A percentile compares a stretch with the other conserved stretches of the same genome.
phyloP scores from a whole-genome alignment of 1,140 invertebrate genomes.

The Brevipalpus yothersi region DNA sequence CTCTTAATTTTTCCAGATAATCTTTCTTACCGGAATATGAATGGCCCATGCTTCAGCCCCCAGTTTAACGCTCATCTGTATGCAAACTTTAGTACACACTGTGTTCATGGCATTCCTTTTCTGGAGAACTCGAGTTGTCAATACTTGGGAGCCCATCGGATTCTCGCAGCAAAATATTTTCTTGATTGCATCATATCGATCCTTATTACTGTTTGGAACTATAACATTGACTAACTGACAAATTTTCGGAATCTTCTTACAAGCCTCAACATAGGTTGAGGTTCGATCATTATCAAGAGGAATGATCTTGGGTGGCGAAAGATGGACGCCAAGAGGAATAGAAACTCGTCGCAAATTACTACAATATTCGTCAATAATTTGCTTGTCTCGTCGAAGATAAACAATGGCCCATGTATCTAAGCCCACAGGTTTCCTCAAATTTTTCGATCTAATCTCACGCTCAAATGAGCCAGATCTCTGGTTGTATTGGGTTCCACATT shows the following conservation, averaged over 20 bases:
- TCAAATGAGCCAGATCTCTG: slow-evolving; percentile 9
- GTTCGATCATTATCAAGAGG: background rate
- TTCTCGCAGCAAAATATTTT: slow-evolving; percentile 50
- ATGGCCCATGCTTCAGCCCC: slow-evolving; percentile 31
- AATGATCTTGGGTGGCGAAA: slow-evolving; percentile 13
- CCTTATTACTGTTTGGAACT: slow-evolving; percentile 18
- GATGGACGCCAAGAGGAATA: slow-evolving; percentile 20
- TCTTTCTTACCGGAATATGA: slow-evolving; percentile 19
- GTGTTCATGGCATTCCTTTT: slow-evolving; percentile 28
- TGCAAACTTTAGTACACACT: slow-evolving; percentile 50
- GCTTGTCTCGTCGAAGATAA: slow-evolving; percentile 29
- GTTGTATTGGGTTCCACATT: slow-evolving; percentile 18
- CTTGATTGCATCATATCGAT: slow-evolving; percentile 49
- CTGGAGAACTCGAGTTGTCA: slow-evolving; percentile 29
- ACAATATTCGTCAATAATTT: slow-evolving; percentile 14
- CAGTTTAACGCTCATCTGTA: slow-evolving; percentile 33
- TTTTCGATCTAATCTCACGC: slow-evolving; percentile 14
- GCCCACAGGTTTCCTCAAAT: slow-evolving; percentile 22
- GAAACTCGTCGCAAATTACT: slow-evolving; percentile 14
- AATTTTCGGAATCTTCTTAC: background rate
- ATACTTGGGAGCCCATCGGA: slow-evolving; percentile 34
- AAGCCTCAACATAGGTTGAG: background rate
- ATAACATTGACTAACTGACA: no score
- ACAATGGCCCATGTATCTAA: slow-evolving; percentile 39
- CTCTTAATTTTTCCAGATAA: background rate